phyloP scores from a whole-genome alignment of 2,888 invertebrate genomes.

The Pelosia muscerda region DNA sequence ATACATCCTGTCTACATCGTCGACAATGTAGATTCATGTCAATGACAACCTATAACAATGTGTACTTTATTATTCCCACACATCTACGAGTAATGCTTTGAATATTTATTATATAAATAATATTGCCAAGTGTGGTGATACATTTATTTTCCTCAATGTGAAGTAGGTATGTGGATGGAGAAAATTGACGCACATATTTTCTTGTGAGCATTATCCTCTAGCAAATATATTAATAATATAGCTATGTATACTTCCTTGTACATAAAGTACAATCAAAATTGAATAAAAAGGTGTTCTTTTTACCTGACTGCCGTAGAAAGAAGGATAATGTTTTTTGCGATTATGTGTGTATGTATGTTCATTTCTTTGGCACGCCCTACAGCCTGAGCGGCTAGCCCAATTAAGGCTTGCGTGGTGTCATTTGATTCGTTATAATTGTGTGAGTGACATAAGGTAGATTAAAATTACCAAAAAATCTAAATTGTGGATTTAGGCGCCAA shows the following conservation, averaged over 20 bases:
- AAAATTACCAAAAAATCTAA: no score
- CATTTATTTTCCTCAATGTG: slow-evolving; percentile 11
- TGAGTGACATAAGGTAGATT: no score
- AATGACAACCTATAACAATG: slow-evolving; percentile 21
- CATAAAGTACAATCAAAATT: not conserved
- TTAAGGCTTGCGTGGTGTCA: no score
- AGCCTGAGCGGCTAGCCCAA: no score
- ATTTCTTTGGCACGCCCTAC: no score
- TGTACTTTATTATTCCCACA: slow-evolving; percentile 12
- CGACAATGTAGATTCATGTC: slow-evolving; percentile 14
- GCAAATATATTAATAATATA: not conserved
- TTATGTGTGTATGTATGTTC: no score
- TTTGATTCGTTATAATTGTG: no score
- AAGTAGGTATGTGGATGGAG: not conserved
- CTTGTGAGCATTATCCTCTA: not conserved
- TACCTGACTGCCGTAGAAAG: no score
- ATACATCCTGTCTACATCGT: not conserved
- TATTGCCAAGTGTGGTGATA: not conserved
- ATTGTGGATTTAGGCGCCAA: no score
- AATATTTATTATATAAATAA: slow-evolving; percentile 13
- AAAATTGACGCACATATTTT: slow-evolving; percentile 1
- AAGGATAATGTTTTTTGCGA: no score
- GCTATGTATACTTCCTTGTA: not conserved
- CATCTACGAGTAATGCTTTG: slow-evolving; percentile 10
- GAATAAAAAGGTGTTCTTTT: not conserved